These are phyloP conservation scores for Nezara viridula DNA, from an alignment of 2,888 invertebrate genomes.

Conservation along the genomic window DNA sequence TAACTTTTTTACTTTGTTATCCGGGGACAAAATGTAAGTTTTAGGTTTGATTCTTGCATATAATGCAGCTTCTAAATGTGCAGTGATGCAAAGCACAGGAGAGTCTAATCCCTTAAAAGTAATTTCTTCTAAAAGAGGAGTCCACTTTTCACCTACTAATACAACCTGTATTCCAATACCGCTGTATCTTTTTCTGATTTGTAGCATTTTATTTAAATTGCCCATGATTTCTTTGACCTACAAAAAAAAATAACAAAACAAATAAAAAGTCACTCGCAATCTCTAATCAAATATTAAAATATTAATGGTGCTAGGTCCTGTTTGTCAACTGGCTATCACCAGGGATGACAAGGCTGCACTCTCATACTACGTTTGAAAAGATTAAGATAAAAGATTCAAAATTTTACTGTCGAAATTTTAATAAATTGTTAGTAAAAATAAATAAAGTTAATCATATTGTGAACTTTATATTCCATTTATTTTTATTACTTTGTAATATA, in stretches of 20 bases:
- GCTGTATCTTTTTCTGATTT: slow-evolving; percentile 62
- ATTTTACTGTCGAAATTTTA: too few species aligned
- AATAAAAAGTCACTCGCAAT: background rate
- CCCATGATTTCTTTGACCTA: slow-evolving; percentile 12
- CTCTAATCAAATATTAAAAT: background rate
- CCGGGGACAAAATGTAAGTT: slow-evolving; percentile 69
- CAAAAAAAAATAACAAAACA: slow-evolving; percentile 1
- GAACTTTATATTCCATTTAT: too few species aligned
- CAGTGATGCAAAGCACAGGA: slow-evolving; percentile 79
- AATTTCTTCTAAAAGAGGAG: slow-evolving; percentile 73
- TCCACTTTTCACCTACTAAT: slow-evolving; percentile 77
- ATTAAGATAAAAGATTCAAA: too few species aligned
- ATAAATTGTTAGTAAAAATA: too few species aligned
- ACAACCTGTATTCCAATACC: slow-evolving; percentile 73
- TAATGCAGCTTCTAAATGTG: slow-evolving; percentile 81
- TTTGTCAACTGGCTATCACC: too few species aligned
- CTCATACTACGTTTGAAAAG: too few species aligned
- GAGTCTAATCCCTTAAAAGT: slow-evolving; percentile 71
- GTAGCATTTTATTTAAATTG: slow-evolving; percentile 45
- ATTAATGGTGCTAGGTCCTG: background rate
- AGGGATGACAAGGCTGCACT: too few species aligned
- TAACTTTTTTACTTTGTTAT: slow-evolving; percentile 70
- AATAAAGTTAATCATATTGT: too few species aligned
- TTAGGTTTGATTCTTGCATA: slow-evolving; percentile 75
- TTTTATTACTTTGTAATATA: too few species aligned